Percentiles rank a stretch among this genome's conserved stretches.
Conservation (phyloP, 2,888 invertebrate species). For the Ormyrus thymus region DNA sequence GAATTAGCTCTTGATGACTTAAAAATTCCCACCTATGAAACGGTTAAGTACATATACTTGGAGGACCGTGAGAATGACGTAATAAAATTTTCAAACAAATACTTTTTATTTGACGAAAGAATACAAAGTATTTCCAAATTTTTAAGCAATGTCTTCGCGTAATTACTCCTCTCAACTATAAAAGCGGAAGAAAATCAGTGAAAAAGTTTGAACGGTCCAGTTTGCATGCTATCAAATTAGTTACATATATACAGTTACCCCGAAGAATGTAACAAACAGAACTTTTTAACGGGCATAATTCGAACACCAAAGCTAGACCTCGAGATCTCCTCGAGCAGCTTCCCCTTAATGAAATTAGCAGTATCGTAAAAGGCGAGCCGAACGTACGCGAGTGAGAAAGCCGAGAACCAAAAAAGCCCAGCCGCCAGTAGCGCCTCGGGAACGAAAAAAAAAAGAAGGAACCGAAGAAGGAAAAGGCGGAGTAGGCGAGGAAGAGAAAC, state of each 20-base stretch:
- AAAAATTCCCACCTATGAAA: conserved; percentile 23
- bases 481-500: conserved; percentile 30
- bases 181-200: background rate
- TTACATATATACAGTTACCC: too few relatives aligned
- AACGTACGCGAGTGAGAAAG: conserved; percentile 28
- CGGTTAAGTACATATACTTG: background rate
- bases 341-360: conserved; percentile 59
- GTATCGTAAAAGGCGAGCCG: conserved; percentile 54
- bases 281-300: conserved; percentile 12
- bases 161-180: background rate
- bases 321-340: background rate
- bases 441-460: background rate
- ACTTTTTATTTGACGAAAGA: background rate
- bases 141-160: background rate
- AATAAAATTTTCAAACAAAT: conserved; percentile 1
- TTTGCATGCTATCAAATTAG: background rate
- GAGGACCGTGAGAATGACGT: background rate
- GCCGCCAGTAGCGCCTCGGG: background rate
- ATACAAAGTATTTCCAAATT: background rate
- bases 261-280: background rate
- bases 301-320: conserved; percentile 7
- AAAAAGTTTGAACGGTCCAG: background rate
- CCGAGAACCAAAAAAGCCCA: background rate
- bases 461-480: background rate
- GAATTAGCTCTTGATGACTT: background rate